Percentiles rank a stretch among this genome's conserved stretches.
Conservation (phyloP, 2,113 vertebrate genomes). For the Albula goreensis region DNA sequence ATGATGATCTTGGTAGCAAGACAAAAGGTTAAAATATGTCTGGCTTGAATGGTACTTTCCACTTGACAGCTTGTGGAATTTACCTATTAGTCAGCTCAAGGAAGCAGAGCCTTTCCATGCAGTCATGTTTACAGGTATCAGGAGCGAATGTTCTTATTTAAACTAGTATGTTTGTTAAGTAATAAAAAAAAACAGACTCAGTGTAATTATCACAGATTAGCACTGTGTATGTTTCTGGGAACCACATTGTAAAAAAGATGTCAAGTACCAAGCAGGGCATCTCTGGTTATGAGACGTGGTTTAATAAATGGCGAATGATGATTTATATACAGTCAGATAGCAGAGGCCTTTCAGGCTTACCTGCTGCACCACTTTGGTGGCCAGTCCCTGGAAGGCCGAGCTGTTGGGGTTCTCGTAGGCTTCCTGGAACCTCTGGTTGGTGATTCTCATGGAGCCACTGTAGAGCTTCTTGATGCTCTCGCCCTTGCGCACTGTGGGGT, state of each 20-base stretch:
- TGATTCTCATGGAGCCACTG: constrained; percentile 62
- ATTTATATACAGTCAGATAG: not conserved
- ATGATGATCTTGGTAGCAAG: no score
- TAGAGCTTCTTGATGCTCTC: constrained; percentile 49
- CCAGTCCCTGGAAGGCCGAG: constrained; percentile 48
- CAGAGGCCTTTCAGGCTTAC: constrained; percentile 39
- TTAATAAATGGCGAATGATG: not conserved
- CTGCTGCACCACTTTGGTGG: constrained; percentile 49
- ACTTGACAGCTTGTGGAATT: no score
- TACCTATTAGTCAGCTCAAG: no score
- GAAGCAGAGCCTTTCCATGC: no score
- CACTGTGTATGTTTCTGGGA: no score
- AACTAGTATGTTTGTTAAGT: not conserved
- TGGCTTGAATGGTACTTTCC: no score
- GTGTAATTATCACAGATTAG: not conserved
- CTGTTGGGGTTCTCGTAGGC: constrained; percentile 56
- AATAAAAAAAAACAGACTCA: not conserved
- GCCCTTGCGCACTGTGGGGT: constrained; percentile 46
- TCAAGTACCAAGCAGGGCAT: not conserved
- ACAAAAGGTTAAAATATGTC: no score
- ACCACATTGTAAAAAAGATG: not conserved
- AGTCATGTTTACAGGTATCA: no score
- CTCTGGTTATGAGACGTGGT: no score
- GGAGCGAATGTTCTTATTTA: not conserved
- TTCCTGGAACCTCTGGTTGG: constrained; percentile 34